A percentile compares a stretch with the other conserved stretches of the same genome.
Conservation (phyloP, 2,797 vertebrate genomes). For the Tragelaphus oryx region DNA sequence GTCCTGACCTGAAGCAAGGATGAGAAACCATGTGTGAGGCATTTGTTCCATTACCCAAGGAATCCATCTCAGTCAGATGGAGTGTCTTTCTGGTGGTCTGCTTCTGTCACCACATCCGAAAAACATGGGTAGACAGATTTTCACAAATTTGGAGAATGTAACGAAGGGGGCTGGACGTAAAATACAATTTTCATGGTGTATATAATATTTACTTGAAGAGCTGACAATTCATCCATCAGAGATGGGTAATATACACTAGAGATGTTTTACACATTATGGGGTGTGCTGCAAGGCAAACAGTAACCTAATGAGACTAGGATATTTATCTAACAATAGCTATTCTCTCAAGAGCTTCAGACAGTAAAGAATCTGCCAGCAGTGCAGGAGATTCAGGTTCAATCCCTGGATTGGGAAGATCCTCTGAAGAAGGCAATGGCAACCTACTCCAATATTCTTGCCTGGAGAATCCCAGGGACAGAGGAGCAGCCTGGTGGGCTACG, state of each 20-base stretch:
- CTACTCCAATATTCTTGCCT: neutral
- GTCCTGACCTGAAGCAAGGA: neutral
- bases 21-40: neutral
- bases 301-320: neutral
- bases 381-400: neutral
- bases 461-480: neutral
- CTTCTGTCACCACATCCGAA: constrained; percentile 36
- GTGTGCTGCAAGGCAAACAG: neutral
- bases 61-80: neutral
- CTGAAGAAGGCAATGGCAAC: neutral
- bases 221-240: neutral
- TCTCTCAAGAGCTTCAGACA: neutral
- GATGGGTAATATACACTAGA: fast-evolving
- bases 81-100: neutral
- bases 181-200: neutral
- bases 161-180: neutral
- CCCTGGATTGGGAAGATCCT: neutral
- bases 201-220: neutral
- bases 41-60: constrained; percentile 33
- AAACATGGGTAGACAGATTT: neutral
- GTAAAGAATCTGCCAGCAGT: neutral
- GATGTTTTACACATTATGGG: neutral
- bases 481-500: neutral
- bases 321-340: neutral
- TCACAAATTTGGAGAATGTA: neutral